Evolutionary conservation across 2,113 vertebrate genomes (phyloP).

Genomic region (Aphyosemion australe): DNA sequence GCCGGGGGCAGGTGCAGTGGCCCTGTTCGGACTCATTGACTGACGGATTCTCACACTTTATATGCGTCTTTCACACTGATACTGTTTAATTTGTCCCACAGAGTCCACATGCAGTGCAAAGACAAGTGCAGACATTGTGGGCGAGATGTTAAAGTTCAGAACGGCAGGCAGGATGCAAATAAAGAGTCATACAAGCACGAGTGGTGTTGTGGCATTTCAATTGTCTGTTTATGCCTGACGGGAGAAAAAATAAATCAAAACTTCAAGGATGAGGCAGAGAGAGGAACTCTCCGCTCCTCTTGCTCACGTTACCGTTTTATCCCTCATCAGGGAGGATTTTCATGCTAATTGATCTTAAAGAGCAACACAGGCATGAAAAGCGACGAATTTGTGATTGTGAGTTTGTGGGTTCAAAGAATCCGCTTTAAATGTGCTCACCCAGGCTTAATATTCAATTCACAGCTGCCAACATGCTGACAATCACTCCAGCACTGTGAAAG

Average conservation of each 20-base stretch:
- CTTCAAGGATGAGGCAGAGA: slow-evolving; percentile 1
- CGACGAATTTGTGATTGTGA: slow-evolving; percentile 24
- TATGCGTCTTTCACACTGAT: slow-evolving; percentile 49
- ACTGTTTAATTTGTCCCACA: slow-evolving; percentile 62
- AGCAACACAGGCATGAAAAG: slow-evolving; percentile 49
- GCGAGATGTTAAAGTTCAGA: slow-evolving; percentile 57
- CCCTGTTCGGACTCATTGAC: slow-evolving; percentile 64
- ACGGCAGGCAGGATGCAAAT: slow-evolving; percentile 56
- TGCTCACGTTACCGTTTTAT: slow-evolving; percentile 47
- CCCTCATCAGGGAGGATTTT: slow-evolving; percentile 73
- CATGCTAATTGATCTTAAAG: slow-evolving; percentile 79
- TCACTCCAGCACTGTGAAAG: slow-evolving; percentile 47
- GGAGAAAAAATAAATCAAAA: slow-evolving; percentile 10
- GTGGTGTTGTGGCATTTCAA: slow-evolving; percentile 32
- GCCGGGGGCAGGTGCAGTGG: slow-evolving; percentile 44
- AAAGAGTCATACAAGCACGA: slow-evolving; percentile 43
- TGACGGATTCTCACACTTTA: slow-evolving; percentile 60
- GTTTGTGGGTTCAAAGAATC: slow-evolving; percentile 43
- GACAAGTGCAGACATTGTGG: slow-evolving; percentile 44
- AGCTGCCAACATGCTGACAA: slow-evolving; percentile 47
- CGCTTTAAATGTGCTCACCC: slow-evolving; percentile 50
- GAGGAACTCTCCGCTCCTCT: slow-evolving; percentile 25
- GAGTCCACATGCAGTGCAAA: slow-evolving; percentile 54
- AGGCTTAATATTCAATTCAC: slow-evolving; percentile 57
- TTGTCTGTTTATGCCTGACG: slow-evolving; percentile 42